Percentiles rank a stretch among this genome's conserved stretches.
Conservation (phyloP, 2,888 invertebrate species). For the Uropetala carovei region DNA sequence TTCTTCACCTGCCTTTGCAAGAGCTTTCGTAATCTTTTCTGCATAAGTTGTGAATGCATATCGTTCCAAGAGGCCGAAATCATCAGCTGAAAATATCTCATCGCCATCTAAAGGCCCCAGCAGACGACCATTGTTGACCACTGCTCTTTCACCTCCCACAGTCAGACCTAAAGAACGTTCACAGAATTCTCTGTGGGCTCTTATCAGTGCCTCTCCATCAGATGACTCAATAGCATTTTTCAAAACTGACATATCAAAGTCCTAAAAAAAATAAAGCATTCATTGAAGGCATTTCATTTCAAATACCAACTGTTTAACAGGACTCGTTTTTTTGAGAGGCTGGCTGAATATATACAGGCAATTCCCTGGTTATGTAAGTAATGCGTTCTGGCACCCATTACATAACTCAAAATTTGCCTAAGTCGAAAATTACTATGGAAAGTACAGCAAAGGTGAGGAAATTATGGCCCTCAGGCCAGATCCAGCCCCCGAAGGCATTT, state of each 20-base stretch:
- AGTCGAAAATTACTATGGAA: too few relatives aligned
- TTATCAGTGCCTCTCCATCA: slow-evolving; percentile 69
- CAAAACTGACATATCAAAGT: slow-evolving; percentile 74
- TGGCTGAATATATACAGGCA: too few relatives aligned
- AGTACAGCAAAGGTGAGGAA: too few relatives aligned
- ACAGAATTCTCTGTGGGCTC: slow-evolving; percentile 80
- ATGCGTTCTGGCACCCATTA: too few relatives aligned
- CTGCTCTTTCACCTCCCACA: slow-evolving; percentile 81
- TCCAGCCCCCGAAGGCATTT: too few relatives aligned
- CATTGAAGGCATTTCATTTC: too few relatives aligned
- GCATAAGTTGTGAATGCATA: slow-evolving; percentile 72
- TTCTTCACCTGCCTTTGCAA: slow-evolving; percentile 77
- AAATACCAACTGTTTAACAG: too few relatives aligned
- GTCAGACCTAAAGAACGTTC: slow-evolving; percentile 84
- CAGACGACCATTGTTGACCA: slow-evolving; percentile 92
- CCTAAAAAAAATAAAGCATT: slow-evolving; percentile 71
- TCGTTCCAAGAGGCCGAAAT: slow-evolving; percentile 92
- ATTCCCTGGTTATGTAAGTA: too few relatives aligned
- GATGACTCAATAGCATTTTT: not conserved
- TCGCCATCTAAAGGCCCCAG: slow-evolving; percentile 87
- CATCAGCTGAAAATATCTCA: slow-evolving; percentile 90
- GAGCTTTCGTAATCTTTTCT: slow-evolving; percentile 78
- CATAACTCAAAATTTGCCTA: too few relatives aligned
- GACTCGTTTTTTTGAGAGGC: too few relatives aligned
- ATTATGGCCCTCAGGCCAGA: too few relatives aligned